Conservation (phyloP, 2,797 vertebrate genomes). For the Aplochiton taeniatus region DNA sequence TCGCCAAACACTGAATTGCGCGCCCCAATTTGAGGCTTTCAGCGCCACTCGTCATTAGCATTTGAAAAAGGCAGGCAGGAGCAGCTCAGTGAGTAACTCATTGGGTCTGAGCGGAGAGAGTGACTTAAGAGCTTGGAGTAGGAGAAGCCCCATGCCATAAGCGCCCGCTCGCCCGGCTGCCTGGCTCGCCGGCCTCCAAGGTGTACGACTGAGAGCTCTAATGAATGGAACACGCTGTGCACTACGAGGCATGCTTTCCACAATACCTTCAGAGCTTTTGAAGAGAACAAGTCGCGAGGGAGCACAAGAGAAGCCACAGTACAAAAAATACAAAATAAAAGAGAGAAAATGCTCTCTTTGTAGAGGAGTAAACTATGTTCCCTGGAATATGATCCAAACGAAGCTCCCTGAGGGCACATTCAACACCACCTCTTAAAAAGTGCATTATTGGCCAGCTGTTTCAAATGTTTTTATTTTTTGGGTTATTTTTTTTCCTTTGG, state of each 20-base stretch:
- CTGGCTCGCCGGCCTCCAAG: slow-evolving; percentile 4
- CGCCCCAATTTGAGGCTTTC: slow-evolving; percentile 79
- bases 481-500: slow-evolving; percentile 20
- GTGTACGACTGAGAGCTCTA: slow-evolving; percentile 14
- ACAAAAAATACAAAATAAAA: background rate
- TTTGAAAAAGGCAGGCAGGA: slow-evolving; percentile 75
- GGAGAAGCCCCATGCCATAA: slow-evolving; percentile 14
- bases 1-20: slow-evolving; percentile 79
- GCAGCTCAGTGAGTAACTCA: slow-evolving; percentile 61
- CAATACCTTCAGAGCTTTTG: background rate
- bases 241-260: slow-evolving; percentile 26
- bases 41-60: slow-evolving; percentile 75
- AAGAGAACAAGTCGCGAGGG: background rate
- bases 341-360: background rate
- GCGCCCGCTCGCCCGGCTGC: background rate
- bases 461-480: slow-evolving; percentile 11
- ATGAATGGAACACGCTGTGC: slow-evolving; percentile 40
- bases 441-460: slow-evolving; percentile 1
- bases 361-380: background rate
- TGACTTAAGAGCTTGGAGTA: slow-evolving; percentile 62
- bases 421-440: slow-evolving; percentile 14
- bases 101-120: slow-evolving; percentile 47
- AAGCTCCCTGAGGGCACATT: slow-evolving; percentile 11
- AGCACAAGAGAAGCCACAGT: background rate
- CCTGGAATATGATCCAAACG: slow-evolving; percentile 20